A percentile compares a stretch with the other conserved stretches of the same genome.
These are phyloP conservation scores for Coelogynopora nodosa DNA, from an alignment of 2,888 invertebrate species.

Conservation along the genomic window DNA sequence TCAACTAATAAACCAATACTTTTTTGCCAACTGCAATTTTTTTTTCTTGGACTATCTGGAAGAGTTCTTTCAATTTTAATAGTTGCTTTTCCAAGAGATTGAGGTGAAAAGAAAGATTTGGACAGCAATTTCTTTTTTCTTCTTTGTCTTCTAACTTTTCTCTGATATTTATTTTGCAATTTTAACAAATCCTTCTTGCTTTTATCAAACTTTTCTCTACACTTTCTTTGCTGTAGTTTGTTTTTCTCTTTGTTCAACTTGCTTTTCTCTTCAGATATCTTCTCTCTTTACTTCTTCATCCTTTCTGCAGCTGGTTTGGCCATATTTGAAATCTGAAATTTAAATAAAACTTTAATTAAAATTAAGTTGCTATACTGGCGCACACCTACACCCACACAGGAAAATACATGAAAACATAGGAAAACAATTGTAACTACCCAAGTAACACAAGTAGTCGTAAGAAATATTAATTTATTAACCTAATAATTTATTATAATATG, in stretches of 20 bases:
- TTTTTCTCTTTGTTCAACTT: background rate
- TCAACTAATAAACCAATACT: background rate
- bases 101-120: background rate
- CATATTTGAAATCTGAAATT: background rate
- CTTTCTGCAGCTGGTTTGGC: background rate
- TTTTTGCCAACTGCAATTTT: background rate
- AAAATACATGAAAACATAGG: background rate
- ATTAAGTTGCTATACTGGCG: background rate
- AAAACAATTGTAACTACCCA: background rate
- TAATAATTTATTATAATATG: background rate
- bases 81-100: background rate
- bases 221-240: background rate
- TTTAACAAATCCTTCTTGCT: background rate
- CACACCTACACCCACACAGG: background rate
- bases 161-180: background rate
- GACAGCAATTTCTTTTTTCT: background rate
- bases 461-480: background rate
- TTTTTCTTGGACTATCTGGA: background rate
- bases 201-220: background rate
- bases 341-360: background rate
- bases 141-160: background rate
- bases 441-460: background rate
- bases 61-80: background rate
- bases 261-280: background rate
- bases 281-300: background rate